phyloP scores from a whole-genome alignment of 2,113 vertebrate genomes.

The Kryptolebias marmoratus region DNA sequence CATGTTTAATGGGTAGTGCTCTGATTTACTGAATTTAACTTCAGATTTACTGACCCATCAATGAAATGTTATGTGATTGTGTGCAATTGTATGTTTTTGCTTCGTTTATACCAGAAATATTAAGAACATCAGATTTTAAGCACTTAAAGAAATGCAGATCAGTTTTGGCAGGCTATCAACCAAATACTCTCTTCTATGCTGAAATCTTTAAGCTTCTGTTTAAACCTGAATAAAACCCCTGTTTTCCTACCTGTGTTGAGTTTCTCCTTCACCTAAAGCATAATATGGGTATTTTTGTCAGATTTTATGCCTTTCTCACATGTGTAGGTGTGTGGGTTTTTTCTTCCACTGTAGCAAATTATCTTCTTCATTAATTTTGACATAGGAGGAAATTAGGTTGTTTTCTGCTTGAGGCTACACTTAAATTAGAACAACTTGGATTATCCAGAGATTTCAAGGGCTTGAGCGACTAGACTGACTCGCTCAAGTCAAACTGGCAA shows the following conservation, averaged over 20 bases:
- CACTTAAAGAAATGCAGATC: too few relatives aligned
- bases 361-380: constrained; percentile 79
- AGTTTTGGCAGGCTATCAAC: too few relatives aligned
- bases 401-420: constrained; percentile 67
- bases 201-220: too few relatives aligned
- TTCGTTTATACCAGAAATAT: too few relatives aligned
- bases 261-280: neutral
- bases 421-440: constrained; percentile 67
- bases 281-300: neutral
- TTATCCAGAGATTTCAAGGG: constrained; percentile 70
- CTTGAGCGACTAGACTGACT: constrained; percentile 49
- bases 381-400: constrained; percentile 69
- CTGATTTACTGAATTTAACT: neutral
- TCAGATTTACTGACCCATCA: neutral
- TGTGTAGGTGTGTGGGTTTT: constrained; percentile 25
- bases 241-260: too few relatives aligned
- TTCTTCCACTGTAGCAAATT: constrained; percentile 65
- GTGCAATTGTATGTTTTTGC: neutral
- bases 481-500: constrained; percentile 26
- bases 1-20: neutral
- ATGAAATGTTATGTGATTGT: too few relatives aligned
- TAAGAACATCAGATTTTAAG: too few relatives aligned
- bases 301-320: neutral
- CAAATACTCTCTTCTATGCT: too few relatives aligned
- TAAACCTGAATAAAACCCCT: too few relatives aligned